Base-by-base conservation (phyloP, 2,113 vertebrate species). In the Cebus imitator region DNA sequence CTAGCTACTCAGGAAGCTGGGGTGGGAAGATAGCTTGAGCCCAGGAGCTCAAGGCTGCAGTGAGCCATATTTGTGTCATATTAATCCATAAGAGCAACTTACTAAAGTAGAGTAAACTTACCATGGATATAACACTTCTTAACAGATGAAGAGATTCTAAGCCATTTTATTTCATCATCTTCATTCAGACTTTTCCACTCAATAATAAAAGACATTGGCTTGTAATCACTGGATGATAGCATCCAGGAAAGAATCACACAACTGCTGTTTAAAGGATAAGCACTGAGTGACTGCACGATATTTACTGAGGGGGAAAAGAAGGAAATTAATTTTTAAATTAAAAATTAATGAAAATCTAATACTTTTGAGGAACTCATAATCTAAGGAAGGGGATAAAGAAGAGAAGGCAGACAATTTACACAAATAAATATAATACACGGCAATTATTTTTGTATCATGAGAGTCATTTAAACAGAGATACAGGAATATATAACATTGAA, bases 201-300 rank as follows among this genome's bases (percentile, higher is more conserved):
- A 5, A 99, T 97, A 78, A 99, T 98, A 96, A 99, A 99, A 96
- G 98, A 99, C 12, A 97, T 98, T 4, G 99, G 95, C 9, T 57
- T 68, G 0, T 98, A 97, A 27, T 52, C 94, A 16, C 97, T 95
- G 80, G 99, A 98, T 5, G 93, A 80, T 21, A 99, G 97, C 0
- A 85, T 98, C 99, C 99, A 99, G 48, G 98, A 98, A 95, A 99
- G 76, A 68, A 99, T 91, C 61, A 99, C 99, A 96, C 99, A 99
- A 21, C 98, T 99, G 98, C 98, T 99, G 98, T 99, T 99, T 95
- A 99, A 95, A 3, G 98, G 95, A 87, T 98, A 94, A 43, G 98
- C 99, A 0, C 93, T 98, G 58, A 99, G 98, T 0, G 99, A 99
- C 30, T 84, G 97, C 95, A 99, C 97, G 0, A 88, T 97, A 1